Percentiles rank a stretch among this genome's conserved stretches.
Conservation (phyloP, 2,888 invertebrate species). For the Limnephilus lunatus region DNA sequence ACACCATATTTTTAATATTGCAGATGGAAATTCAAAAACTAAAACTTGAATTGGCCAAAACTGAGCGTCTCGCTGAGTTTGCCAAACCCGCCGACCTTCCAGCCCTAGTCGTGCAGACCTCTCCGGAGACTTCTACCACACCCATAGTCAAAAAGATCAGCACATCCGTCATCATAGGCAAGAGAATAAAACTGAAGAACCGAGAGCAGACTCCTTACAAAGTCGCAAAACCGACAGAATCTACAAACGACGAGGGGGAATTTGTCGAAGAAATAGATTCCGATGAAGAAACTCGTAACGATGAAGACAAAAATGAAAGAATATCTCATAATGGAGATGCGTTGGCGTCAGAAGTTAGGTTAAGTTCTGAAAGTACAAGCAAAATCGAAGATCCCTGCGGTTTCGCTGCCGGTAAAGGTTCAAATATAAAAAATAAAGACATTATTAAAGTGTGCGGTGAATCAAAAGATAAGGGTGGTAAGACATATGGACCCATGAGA, state of each 20-base stretch:
- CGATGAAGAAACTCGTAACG: slow-evolving; percentile 71
- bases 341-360: background rate
- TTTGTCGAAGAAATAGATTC: slow-evolving; percentile 78
- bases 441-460: too few species aligned
- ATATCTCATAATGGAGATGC: background rate
- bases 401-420: background rate
- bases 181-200: slow-evolving; percentile 68
- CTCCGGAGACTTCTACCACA: slow-evolving; percentile 60
- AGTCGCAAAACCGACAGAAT: background rate
- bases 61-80: slow-evolving; percentile 85
- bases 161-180: slow-evolving; percentile 62
- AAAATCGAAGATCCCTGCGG: background rate
- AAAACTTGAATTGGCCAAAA: slow-evolving; percentile 81
- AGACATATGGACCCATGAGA: slow-evolving; percentile 75
- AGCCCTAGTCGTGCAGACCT: slow-evolving; percentile 70
- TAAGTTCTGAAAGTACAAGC: background rate
- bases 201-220: slow-evolving; percentile 52
- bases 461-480: slow-evolving; percentile 65
- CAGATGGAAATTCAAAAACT: slow-evolving; percentile 83
- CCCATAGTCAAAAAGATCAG: slow-evolving; percentile 56
- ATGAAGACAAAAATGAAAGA: slow-evolving; percentile 48
- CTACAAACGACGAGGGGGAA: slow-evolving; percentile 70
- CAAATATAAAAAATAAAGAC: background rate
- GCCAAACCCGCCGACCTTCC: slow-evolving; percentile 83
- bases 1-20: slow-evolving; percentile 46